These are phyloP conservation scores for Paraescarpia echinospica DNA, from an alignment of 1,140 invertebrate species.

Conservation along the genomic window DNA sequence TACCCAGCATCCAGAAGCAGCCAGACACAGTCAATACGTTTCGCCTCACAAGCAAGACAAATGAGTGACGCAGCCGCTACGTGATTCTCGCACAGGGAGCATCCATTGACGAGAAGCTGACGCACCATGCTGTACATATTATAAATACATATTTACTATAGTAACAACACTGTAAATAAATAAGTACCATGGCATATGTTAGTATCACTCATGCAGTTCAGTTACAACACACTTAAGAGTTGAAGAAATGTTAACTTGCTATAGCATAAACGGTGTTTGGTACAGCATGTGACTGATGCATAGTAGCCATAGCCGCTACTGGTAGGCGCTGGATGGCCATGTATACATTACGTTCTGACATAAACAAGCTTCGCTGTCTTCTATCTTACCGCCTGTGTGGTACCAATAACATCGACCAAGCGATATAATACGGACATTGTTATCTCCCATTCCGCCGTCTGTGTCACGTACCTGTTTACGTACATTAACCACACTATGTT, in stretches of 20 bases:
- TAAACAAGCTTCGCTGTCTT: not conserved
- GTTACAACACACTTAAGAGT: not conserved
- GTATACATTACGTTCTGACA: no score
- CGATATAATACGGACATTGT: not conserved
- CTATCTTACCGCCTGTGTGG: not conserved
- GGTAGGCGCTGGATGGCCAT: no score
- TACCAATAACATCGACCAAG: not conserved
- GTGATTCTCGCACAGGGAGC: not conserved
- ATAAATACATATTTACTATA: not conserved
- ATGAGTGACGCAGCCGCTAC: not conserved
- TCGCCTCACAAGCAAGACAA: not conserved
- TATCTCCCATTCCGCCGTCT: not conserved
- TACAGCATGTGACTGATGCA: not conserved
- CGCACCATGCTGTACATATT: not conserved
- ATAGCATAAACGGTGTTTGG: not conserved
- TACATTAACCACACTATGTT: no score
- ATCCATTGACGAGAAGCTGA: not conserved
- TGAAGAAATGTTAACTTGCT: not conserved
- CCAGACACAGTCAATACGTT: not conserved
- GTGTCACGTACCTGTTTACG: no score
- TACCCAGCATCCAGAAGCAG: slow-evolving; percentile 3
- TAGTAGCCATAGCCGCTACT: not conserved
- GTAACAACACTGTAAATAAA: not conserved
- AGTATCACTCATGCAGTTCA: no score
- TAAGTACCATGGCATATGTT: not conserved